Evolutionary conservation across 2,797 vertebrate species (phyloP).

Genomic region (Nannoperca obscura): DNA sequence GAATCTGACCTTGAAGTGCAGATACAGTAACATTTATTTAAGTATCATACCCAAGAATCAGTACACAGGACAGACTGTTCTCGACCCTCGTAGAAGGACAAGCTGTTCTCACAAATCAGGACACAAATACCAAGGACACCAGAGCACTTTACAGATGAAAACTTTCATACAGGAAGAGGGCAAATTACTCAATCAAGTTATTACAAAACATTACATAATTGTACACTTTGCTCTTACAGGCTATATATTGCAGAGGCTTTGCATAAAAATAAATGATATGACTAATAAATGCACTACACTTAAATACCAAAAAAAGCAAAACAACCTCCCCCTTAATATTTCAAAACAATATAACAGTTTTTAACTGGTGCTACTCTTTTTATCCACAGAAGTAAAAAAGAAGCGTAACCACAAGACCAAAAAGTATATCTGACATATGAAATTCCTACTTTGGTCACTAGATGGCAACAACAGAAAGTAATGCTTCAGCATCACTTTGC

Average conservation of each 20-base stretch:
- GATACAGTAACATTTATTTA: too few species aligned
- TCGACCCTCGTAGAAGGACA: too few species aligned
- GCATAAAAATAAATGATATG: not conserved
- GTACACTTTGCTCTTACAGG: too few species aligned
- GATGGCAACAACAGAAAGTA: conserved; percentile 39
- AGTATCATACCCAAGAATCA: too few species aligned
- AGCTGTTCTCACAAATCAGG: too few species aligned
- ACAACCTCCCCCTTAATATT: fast-evolving
- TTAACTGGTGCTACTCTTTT: not conserved
- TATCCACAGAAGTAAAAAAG: not conserved
- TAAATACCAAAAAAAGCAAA: not conserved
- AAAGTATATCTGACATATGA: not conserved
- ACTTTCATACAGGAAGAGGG: too few species aligned
- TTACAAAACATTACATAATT: too few species aligned
- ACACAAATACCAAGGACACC: too few species aligned
- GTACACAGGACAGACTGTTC: too few species aligned
- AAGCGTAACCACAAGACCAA: not conserved
- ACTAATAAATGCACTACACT: not conserved
- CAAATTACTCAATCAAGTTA: too few species aligned
- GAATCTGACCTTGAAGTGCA: too few species aligned
- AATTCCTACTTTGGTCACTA: conserved; percentile 45
- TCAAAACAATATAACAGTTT: not conserved
- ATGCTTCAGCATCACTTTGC: fast-evolving
- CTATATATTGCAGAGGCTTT: not conserved
- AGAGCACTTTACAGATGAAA: too few species aligned